These are phyloP conservation scores for Batillaria attramentaria DNA, from an alignment of 1,140 invertebrate species.

Conservation along the genomic window DNA sequence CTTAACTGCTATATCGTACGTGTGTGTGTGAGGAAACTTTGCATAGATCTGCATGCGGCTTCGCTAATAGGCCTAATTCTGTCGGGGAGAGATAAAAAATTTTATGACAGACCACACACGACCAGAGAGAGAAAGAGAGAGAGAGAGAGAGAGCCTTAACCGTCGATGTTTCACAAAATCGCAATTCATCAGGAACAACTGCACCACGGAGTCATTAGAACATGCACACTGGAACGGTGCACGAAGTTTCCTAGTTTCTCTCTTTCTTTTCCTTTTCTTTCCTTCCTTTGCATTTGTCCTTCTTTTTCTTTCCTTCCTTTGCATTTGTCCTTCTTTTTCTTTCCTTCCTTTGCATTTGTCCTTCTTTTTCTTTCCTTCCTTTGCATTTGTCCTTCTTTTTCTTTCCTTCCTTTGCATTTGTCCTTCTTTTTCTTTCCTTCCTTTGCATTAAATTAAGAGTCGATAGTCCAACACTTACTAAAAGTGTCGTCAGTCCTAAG, in stretches of 20 bases:
- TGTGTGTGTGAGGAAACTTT: too few relatives aligned
- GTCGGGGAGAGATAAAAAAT: not conserved
- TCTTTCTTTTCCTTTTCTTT: conserved; percentile 10
- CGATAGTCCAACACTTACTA: too few relatives aligned
- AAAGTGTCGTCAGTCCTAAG: not conserved
- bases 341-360: conserved; percentile 3
- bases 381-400: not conserved
- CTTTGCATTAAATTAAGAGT: not conserved
- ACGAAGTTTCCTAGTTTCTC: not conserved
- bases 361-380: not conserved
- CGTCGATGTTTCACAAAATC: too few relatives aligned
- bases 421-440: conserved; percentile 4
- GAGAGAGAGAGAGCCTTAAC: not conserved
- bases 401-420: not conserved
- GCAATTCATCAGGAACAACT: too few relatives aligned
- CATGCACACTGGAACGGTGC: too few relatives aligned
- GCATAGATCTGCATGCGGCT: not conserved
- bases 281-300: not conserved
- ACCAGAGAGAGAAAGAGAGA: not conserved
- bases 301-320: not conserved
- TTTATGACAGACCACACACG: conserved; percentile 12
- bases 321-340: not conserved
- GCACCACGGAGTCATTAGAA: too few relatives aligned
- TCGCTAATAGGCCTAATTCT: not conserved
- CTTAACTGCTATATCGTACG: too few relatives aligned